Evolutionary conservation across 2,888 invertebrate genomes (phyloP).

Genomic region (Dexiosoma caninum): DNA sequence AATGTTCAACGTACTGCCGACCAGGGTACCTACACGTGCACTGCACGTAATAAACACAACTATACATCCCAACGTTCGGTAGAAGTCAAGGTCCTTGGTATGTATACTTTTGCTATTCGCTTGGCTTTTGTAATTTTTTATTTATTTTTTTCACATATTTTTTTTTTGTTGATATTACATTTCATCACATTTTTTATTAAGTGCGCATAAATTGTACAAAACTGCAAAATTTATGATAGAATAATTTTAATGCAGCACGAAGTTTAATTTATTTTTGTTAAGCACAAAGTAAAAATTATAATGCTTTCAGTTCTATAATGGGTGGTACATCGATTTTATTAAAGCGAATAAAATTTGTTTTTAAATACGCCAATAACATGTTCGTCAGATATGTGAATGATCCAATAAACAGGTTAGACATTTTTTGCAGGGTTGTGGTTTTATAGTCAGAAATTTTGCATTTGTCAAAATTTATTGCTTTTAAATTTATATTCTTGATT

Average conservation of each 20-base stretch:
- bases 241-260: background rate
- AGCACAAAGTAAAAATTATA: background rate
- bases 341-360: too few relatives aligned
- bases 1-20: conserved; percentile 90
- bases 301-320: too few relatives aligned
- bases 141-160: background rate
- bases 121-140: background rate
- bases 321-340: too few relatives aligned
- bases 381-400: too few relatives aligned
- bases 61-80: conserved; percentile 86
- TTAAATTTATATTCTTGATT: too few relatives aligned
- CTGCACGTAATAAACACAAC: conserved; percentile 89
- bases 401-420: too few relatives aligned
- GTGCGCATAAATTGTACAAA: conserved; percentile 45
- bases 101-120: conserved; percentile 67
- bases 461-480: too few relatives aligned
- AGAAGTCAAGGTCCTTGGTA: conserved; percentile 85
- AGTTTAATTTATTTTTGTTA: background rate
- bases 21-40: conserved; percentile 93
- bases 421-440: too few relatives aligned
- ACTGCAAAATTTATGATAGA: conserved; percentile 48
- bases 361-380: too few relatives aligned
- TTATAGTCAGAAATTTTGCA: too few relatives aligned
- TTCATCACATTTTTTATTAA: conserved; percentile 38
- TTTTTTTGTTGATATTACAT: background rate